Base-by-base conservation (phyloP, 1,140 invertebrate species). In the Drosophila kanapiae region DNA sequence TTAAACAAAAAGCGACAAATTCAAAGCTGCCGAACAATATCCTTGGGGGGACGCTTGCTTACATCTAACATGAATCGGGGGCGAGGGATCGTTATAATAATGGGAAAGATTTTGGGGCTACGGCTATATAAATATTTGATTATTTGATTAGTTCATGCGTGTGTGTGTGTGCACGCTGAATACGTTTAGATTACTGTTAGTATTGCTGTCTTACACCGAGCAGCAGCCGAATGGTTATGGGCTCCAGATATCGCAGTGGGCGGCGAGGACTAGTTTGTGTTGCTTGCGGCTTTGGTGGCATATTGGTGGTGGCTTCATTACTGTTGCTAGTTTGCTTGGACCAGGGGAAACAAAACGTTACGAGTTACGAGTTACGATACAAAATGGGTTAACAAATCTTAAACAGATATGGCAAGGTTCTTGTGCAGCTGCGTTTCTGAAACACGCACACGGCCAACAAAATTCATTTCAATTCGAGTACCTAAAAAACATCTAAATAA, bases 401-500 rank as follows among this genome's bases (percentile, higher is more conserved):
- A 82, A 85, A 85, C 49, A 88, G 75, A 85, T 87, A 82, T 91
- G 87, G 80, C 87, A 88, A 88, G 78, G 69, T 78, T 71, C 48
- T 87, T 83, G 64, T 69, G 78, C 49, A 74, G 57, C 40, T 75
- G 63, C 81, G 63, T 84, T 88, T 88, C 77, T 53, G 11, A 88
- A 88, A 88, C 74, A 64, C 62, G 35, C 60, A 78, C 76, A 74
- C 60, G 49, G 68, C 61, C 77, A 79, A 82, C 81, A 76, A 85
- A 91, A 81, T 72, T 72, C 47, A 67, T 37, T 54, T 78, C 53
- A 83, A 91, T 85, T 85, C 58, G 75, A 82, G 76, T 87, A 81
- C 72, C 76, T 91, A 84, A 84, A 84, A 75, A 88, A 83, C 75
- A 58, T 78, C 78, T 90, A 91, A 91, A 91, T 83, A 92, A 92